Conservation (phyloP, 2,888 invertebrate species). For the Xestobium rufovillosum region DNA sequence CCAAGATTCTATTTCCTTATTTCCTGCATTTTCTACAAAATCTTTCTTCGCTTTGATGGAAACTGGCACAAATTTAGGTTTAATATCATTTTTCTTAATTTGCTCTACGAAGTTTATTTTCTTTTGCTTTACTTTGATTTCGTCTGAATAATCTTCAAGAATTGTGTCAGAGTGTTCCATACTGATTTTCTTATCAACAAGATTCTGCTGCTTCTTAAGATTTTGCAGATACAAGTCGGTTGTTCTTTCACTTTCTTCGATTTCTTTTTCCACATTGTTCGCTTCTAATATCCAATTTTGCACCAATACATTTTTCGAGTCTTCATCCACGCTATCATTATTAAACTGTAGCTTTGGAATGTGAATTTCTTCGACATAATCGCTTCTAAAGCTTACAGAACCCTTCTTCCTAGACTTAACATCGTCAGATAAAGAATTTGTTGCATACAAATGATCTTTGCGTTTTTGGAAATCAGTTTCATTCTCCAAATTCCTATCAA, state of each 20-base stretch:
- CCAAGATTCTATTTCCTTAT: slow-evolving; percentile 34
- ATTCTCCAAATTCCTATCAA: not conserved
- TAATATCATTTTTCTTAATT: slow-evolving; percentile 12
- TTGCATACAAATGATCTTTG: not conserved
- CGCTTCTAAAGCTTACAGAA: too few species aligned
- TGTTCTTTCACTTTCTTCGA: slow-evolving; percentile 9
- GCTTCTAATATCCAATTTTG: slow-evolving; percentile 24
- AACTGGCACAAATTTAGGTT: slow-evolving; percentile 21
- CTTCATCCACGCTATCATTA: slow-evolving; percentile 12
- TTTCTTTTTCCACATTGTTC: slow-evolving; percentile 3
- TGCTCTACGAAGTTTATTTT: too few species aligned
- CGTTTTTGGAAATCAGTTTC: not conserved
- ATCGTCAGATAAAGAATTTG: not conserved
- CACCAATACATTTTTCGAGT: slow-evolving; percentile 16
- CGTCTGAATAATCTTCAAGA: too few species aligned
- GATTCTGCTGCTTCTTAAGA: slow-evolving; percentile 13
- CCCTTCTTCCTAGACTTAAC: too few species aligned
- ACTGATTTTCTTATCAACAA: too few species aligned
- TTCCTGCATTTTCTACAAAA: slow-evolving; percentile 13
- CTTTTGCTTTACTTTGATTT: too few species aligned
- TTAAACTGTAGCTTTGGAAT: too few species aligned
- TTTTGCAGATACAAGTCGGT: slow-evolving; percentile 15
- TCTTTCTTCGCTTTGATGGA: slow-evolving; percentile 25
- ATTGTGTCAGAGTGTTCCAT: too few species aligned
- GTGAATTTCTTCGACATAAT: not conserved